Evolutionary conservation across 2,797 vertebrate species (phyloP).

Genomic region (Rhabdomys pumilio): DNA sequence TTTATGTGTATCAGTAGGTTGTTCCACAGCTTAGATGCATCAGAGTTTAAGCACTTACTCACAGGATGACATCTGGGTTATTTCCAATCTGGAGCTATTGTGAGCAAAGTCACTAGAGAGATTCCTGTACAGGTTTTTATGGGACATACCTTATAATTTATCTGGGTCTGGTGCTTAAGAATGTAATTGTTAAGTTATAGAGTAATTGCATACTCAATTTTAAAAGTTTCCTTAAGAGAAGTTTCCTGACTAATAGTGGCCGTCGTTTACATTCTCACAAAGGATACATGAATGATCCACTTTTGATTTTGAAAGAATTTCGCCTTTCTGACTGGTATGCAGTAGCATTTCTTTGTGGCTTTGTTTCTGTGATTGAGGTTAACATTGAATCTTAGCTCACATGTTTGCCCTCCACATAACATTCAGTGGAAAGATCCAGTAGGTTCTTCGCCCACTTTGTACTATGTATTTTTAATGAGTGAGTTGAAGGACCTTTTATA

Average conservation of each 20-base stretch:
- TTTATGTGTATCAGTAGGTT: not conserved
- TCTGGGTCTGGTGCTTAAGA: not conserved
- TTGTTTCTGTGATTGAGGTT: not conserved
- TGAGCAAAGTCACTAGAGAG: not conserved
- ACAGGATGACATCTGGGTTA: not conserved
- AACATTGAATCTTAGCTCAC: not conserved
- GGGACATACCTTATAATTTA: constrained; percentile 20
- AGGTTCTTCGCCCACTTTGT: not conserved
- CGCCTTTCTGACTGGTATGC: not conserved
- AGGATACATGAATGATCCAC: not conserved
- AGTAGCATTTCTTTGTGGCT: not conserved
- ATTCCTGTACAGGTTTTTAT: constrained; percentile 7
- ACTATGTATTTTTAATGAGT: constrained; percentile 35
- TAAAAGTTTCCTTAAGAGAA: not conserved
- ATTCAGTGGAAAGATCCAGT: not conserved
- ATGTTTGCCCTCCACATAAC: not conserved
- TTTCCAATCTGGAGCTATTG: not conserved
- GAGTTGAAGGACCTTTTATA: constrained; percentile 24
- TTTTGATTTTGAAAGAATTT: constrained; percentile 18
- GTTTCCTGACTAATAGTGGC: not conserved
- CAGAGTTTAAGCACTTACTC: not conserved
- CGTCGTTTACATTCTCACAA: not conserved
- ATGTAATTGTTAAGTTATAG: not conserved
- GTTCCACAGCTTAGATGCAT: not conserved
- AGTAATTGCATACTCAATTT: not conserved